phyloP scores from a whole-genome alignment of 2,888 invertebrate species.

The Hololepta plana region DNA sequence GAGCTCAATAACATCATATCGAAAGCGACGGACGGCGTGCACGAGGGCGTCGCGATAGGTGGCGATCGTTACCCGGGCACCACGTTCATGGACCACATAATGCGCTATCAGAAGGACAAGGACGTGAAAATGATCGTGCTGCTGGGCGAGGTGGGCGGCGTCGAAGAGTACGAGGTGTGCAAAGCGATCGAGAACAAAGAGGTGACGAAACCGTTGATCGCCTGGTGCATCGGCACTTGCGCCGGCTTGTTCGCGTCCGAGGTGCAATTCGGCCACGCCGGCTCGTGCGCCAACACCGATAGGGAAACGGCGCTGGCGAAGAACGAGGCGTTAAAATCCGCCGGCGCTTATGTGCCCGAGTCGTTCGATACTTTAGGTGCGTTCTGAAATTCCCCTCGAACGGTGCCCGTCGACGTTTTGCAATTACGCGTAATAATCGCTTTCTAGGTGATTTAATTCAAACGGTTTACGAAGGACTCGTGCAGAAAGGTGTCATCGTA shows the following conservation, averaged over 20 bases:
- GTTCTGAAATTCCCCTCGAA: background rate
- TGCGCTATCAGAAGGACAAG: slow-evolving; percentile 54
- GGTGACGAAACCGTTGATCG: slow-evolving; percentile 87
- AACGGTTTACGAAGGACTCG: slow-evolving; percentile 56
- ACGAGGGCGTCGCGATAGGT: slow-evolving; percentile 93
- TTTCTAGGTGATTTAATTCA: slow-evolving; percentile 54
- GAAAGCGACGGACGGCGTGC: slow-evolving; percentile 91
- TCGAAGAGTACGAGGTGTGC: slow-evolving; percentile 94
- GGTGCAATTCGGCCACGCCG: slow-evolving; percentile 97
- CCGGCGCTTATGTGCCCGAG: slow-evolving; percentile 80
- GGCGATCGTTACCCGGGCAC: slow-evolving; percentile 97
- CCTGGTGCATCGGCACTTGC: slow-evolving; percentile 76
- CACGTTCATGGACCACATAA: slow-evolving; percentile 92
- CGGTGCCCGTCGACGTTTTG: background rate
- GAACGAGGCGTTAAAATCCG: slow-evolving; percentile 63
- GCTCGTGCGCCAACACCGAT: slow-evolving; percentile 84
- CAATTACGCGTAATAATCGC: slow-evolving; percentile 1
- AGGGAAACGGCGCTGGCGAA: slow-evolving; percentile 84
- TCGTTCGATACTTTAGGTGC: slow-evolving; percentile 63
- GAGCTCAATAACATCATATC: slow-evolving; percentile 96
- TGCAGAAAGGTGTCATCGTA: slow-evolving; percentile 64
- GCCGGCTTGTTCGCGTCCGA: slow-evolving; percentile 68
- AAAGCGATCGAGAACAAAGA: slow-evolving; percentile 60
- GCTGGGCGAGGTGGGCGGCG: slow-evolving; percentile 96
- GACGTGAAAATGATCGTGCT: slow-evolving; percentile 89